Base-by-base conservation (phyloP, 2,888 invertebrate species). In the Clusia tigrina region DNA sequence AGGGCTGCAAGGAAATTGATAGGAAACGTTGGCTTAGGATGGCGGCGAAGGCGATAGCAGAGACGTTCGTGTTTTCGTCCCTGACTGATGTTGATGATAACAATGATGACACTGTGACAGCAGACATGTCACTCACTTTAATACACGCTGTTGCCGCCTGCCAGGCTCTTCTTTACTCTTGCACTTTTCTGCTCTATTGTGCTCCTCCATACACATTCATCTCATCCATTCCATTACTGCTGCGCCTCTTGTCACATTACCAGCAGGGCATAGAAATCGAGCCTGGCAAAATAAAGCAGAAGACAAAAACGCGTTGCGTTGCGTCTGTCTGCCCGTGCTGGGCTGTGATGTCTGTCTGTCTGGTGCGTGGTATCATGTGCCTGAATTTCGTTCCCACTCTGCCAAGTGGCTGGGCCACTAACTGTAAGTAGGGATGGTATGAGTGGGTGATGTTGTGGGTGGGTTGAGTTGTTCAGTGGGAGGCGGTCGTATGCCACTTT, bases 81-180 rank as follows among this genome's bases (percentile, higher is more conserved):
- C 9, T n/a, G 6, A 42, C 32, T 48, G 48, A 48, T 5, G 20
- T 9, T 48, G 48, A 48, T 20, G 48, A 20, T 3, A 25, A 42
- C 51, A 38, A 15, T 46, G 54, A 53, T 60, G 60, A 54, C 54
- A 60, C 60, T 53, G 46, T 60, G 54, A 60, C 54, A 60, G 32
- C 20, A 42, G 46, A 53, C 54, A 48, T 54, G 42, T 46, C 54
- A 54, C 48, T 60, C 20, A n/a, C n/a, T n/a, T n/a, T n/a, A n/a
- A n/a, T n/a, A n/a, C n/a, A n/a, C n/a, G n/a, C n/a, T n/a, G n/a
- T n/a, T n/a, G n/a, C n/a, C n/a, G n/a, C n/a, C n/a, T n/a, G n/a
- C n/a, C n/a, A n/a, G n/a, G n/a, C n/a, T n/a, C n/a, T n/a, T 46
- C 42, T 54, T 54, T 42, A 42, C 24, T 54, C 54, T 60, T 52